phyloP scores from a whole-genome alignment of 2,888 invertebrate genomes.

The Mermis nigrescens region DNA sequence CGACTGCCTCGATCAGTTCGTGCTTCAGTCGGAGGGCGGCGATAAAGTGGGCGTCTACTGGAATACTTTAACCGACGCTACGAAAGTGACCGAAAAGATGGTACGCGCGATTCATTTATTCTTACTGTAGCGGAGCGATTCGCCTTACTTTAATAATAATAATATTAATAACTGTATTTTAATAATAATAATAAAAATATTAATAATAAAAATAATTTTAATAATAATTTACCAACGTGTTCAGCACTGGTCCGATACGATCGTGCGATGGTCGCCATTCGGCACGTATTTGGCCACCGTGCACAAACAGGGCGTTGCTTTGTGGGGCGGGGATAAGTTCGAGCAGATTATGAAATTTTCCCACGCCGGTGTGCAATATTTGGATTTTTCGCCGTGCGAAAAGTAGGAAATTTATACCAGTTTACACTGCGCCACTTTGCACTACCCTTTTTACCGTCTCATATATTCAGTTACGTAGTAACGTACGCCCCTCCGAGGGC shows the following conservation, averaged over 20 bases:
- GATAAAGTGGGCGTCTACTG: constrained; percentile 65
- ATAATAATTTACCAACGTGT: constrained; percentile 9
- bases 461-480: constrained; percentile 51
- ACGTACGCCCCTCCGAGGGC: constrained; percentile 61
- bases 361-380: constrained; percentile 61
- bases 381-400: constrained; percentile 93
- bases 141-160: background rate
- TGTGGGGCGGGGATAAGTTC: constrained; percentile 91
- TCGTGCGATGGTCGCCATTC: constrained; percentile 88
- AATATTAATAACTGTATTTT: background rate
- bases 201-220: background rate
- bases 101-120: no score
- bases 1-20: constrained; percentile 86
- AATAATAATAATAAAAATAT: background rate
- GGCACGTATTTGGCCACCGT: constrained; percentile 91
- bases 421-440: no score
- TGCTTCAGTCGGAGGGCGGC: constrained; percentile 61
- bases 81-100: constrained; percentile 53
- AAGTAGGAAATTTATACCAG: constrained; percentile 42
- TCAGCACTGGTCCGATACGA: constrained; percentile 83
- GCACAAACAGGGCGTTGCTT: constrained; percentile 77
- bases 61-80: constrained; percentile 58
- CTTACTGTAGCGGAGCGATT: background rate
- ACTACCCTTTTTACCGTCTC: background rate
- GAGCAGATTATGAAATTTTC: constrained; percentile 70